A percentile compares a stretch with the other conserved stretches of the same genome.
Conservation (phyloP, 2,888 invertebrate genomes). For the Scaptodrosophila latifasciaeformis region DNA sequence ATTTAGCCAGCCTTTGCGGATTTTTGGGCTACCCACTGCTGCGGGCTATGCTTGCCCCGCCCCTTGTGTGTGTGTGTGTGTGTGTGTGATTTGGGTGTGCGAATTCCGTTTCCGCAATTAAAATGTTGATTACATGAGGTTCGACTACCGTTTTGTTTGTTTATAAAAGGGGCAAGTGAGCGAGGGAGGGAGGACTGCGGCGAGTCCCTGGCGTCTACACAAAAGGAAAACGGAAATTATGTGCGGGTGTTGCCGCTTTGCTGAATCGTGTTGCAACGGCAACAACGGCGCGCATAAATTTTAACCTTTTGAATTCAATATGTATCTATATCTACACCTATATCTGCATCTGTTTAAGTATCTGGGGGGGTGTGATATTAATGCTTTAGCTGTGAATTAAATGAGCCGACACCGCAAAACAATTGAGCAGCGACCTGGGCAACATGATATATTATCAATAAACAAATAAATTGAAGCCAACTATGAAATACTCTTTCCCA, state of each 20-base stretch:
- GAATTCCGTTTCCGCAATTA: slow-evolving; percentile 70
- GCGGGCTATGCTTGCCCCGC: not conserved
- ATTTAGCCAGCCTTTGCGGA: not conserved
- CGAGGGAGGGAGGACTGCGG: too few species aligned
- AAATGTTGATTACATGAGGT: slow-evolving; percentile 67
- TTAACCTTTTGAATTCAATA: slow-evolving; percentile 31
- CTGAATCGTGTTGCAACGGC: slow-evolving; percentile 25
- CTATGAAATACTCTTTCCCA: too few species aligned
- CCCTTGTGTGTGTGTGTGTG: slow-evolving; percentile 2
- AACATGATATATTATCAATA: not conserved
- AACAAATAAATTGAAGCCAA: too few species aligned
- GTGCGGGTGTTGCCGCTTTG: slow-evolving; percentile 57
- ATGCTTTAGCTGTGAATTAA: slow-evolving; percentile 30
- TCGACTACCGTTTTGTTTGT: slow-evolving; percentile 57
- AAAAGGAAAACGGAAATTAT: slow-evolving; percentile 65
- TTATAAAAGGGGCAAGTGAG: too few species aligned
- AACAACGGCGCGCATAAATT: slow-evolving; percentile 48
- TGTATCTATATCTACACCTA: slow-evolving; percentile 8
- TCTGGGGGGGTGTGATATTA: too few species aligned
- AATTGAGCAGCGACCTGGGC: not conserved
- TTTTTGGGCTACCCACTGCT: not conserved
- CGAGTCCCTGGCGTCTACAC: slow-evolving; percentile 50
- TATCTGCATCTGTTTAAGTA: too few species aligned
- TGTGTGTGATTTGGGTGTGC: slow-evolving; percentile 33
- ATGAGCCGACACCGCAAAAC: slow-evolving; percentile 22